These are phyloP conservation scores for Noctua pronuba DNA, from an alignment of 2,888 invertebrate genomes.

Conservation along the genomic window DNA sequence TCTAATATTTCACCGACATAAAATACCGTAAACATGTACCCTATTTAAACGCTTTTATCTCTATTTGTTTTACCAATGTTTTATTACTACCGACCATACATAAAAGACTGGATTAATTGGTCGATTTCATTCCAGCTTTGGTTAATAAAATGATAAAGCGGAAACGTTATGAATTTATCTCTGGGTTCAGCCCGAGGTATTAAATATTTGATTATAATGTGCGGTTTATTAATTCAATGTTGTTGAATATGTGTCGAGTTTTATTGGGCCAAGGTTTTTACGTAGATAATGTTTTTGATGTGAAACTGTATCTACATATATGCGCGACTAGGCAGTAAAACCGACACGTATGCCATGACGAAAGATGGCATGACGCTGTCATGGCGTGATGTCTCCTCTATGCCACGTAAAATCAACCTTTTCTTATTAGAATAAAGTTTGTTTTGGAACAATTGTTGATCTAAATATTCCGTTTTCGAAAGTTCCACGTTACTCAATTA, in stretches of 20 bases:
- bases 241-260: constrained; percentile 10
- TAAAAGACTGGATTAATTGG: constrained; percentile 15
- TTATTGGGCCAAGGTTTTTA: constrained; percentile 1
- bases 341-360: too few relatives aligned
- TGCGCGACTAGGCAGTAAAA: too few relatives aligned
- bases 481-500: too few relatives aligned
- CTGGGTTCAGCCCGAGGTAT: neutral
- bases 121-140: constrained; percentile 27
- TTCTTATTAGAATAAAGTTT: too few relatives aligned
- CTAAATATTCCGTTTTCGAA: too few relatives aligned
- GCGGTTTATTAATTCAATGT: constrained; percentile 35
- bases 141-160: constrained; percentile 30
- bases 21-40: neutral
- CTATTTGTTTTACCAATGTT: neutral
- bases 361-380: too few relatives aligned
- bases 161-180: constrained; percentile 35
- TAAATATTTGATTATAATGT: constrained; percentile 41
- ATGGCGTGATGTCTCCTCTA: too few relatives aligned
- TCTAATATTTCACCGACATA: neutral
- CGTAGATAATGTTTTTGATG: neutral
- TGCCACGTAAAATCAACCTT: too few relatives aligned
- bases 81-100: neutral
- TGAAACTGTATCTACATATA: too few relatives aligned
- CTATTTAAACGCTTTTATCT: neutral
- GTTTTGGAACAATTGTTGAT: too few relatives aligned